Evolutionary conservation across 1,140 invertebrate genomes (phyloP), one percentile per base, ranked within the genome.

Genomic region (Adoxophyes honmai): DNA sequence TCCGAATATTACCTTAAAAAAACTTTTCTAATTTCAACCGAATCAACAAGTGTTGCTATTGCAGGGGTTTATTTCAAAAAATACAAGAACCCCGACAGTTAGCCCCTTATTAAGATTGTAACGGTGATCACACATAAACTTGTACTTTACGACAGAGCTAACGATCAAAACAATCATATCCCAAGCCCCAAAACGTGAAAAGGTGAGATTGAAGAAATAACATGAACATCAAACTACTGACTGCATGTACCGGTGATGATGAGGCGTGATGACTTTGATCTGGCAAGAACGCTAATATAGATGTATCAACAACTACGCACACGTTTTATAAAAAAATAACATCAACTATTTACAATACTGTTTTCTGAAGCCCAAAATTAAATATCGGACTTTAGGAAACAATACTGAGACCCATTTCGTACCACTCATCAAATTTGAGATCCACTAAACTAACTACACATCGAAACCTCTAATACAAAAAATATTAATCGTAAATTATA

Each of bases 81-180:
- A 44, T 21, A 44, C 15, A 21, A 18, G 9, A 18, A 44, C 15
- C 18, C 11, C 10, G 18, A 48, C n/a, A 48, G 15, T 28, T 21
- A 44, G 18, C 16, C 21, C n/a, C 4, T 21, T 21, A 28, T 33
- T 33, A 21, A 48, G 42, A 11, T 48, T 33, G 42, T 28, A 28
- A 6, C 15, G 2, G 9, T 15, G 10, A 44, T 11, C 11, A 48
- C 10, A 28, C 18, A 48, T 21, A 21, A 62, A 57, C 51, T 62
- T 62, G 60, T 62, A 62, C 60, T 62, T 62, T 52, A 37, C 34
- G 16, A 48, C 34, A 34, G 16, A 59, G 42, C 16, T 55, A 60
- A 60, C 38, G 13, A 48, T 42, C 13, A 60, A 54, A 21, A 44
- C 18, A 48, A 48, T 8, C 42, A 48, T 48, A 48, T 28, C 21